Conservation (phyloP, 1,140 invertebrate genomes). For the Penaeus indicus region DNA sequence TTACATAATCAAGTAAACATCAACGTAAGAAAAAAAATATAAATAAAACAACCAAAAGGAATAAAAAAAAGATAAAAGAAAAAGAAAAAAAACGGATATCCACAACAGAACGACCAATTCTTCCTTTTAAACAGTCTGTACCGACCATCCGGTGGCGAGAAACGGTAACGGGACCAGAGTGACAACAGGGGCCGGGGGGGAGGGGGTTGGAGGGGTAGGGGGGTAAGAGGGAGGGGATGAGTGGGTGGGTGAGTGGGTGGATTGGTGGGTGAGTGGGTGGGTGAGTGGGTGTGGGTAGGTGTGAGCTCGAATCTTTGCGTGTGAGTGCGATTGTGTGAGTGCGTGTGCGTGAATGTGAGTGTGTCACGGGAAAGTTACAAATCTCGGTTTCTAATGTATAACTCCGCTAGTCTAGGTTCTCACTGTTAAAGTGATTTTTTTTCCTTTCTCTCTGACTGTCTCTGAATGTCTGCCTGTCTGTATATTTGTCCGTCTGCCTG, state of each 20-base stretch:
- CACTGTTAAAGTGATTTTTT: neutral
- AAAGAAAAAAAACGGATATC: too few relatives aligned
- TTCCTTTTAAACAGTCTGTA: too few relatives aligned
- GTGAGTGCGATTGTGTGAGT: neutral
- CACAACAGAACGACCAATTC: too few relatives aligned
- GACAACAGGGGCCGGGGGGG: neutral
- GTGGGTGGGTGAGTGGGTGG: neutral
- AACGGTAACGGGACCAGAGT: neutral
- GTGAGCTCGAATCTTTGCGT: neutral
- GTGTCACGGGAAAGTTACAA: too few relatives aligned
- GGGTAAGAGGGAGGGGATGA: neutral
- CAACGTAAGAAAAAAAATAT: too few relatives aligned
- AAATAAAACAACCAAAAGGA: too few relatives aligned
- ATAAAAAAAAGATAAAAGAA: too few relatives aligned
- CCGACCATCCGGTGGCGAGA: too few relatives aligned
- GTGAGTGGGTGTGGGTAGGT: neutral
- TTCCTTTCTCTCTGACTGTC: neutral
- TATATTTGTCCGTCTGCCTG: neutral
- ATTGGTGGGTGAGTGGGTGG: neutral
- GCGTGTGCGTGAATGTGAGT: too few relatives aligned
- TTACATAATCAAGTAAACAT: too few relatives aligned
- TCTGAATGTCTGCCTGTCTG: neutral
- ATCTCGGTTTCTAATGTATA: too few relatives aligned
- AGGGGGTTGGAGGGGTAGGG: neutral
- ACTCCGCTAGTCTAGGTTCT: too few relatives aligned